These are phyloP conservation scores for Heterodera carotae DNA, from an alignment of 1,140 invertebrate genomes.

Conservation along the genomic window DNA sequence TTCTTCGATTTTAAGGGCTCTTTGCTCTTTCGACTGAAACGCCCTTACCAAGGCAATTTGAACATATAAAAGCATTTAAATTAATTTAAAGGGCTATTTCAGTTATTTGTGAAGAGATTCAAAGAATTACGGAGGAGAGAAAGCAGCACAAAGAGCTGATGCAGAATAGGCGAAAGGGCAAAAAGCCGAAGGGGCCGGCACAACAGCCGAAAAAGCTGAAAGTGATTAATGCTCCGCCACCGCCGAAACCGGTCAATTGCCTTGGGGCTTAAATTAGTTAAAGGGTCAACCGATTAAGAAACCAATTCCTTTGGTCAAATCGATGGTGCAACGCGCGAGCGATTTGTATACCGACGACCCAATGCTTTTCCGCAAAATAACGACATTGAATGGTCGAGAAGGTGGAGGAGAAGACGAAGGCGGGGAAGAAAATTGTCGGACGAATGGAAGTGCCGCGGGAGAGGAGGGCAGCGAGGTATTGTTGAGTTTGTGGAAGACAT, in stretches of 20 bases:
- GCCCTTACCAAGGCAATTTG: conserved; percentile 7
- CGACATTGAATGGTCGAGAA: not conserved
- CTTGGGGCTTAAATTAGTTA: not conserved
- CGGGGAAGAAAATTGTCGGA: not conserved
- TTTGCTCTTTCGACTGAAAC: conserved; percentile 20
- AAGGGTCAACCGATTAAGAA: conserved; percentile 12
- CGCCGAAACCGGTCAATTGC: conserved; percentile 16
- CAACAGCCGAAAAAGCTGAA: conserved; percentile 18
- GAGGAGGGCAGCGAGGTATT: conserved; percentile 1
- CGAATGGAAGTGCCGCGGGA: not conserved
- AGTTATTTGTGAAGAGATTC: conserved; percentile 9
- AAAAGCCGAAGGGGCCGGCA: not conserved
- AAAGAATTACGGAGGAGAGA: conserved; percentile 12
- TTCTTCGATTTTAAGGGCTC: conserved; percentile 4
- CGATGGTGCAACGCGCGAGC: conserved; percentile 2
- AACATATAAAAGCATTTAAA: not conserved
- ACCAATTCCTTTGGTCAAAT: conserved; percentile 12
- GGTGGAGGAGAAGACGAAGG: not conserved
- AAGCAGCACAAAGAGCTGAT: not conserved
- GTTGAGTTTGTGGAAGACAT: not conserved
- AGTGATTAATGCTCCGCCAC: conserved; percentile 19
- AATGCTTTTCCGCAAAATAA: conserved; percentile 4
- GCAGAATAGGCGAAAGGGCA: not conserved
- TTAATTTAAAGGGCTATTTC: not conserved
- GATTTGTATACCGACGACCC: conserved; percentile 17